Percentiles rank a stretch among this genome's conserved stretches.
Evolutionary conservation across 2,888 invertebrate species (phyloP).

Genomic region (Tinea pellionella): DNA sequence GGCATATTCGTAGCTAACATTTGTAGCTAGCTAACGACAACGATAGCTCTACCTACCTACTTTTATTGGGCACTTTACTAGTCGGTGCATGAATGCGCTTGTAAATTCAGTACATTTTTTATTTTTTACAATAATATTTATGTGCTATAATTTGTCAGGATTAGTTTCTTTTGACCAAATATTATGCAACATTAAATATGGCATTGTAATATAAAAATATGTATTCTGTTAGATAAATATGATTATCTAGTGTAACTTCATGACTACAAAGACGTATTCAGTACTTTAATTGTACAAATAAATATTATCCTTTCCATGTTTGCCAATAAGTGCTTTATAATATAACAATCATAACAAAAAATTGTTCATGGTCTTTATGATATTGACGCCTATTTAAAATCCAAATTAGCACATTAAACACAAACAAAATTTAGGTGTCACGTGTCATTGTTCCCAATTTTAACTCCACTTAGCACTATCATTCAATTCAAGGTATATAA

Average conservation of each 20-base stretch:
- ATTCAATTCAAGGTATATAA: background rate
- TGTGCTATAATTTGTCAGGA: no score
- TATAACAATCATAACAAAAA: conserved; percentile 32
- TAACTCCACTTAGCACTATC: conserved; percentile 21
- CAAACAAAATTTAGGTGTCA: conserved; percentile 21
- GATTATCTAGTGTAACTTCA: background rate
- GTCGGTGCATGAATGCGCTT: no score
- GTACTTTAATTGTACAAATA: background rate
- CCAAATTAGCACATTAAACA: conserved; percentile 31
- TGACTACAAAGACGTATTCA: background rate
- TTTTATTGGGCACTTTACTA: no score
- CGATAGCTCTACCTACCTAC: no score
- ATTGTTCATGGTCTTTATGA: conserved; percentile 52
- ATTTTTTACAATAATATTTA: no score
- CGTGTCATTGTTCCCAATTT: conserved; percentile 52
- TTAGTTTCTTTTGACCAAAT: no score
- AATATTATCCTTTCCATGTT: background rate
- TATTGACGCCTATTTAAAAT: conserved; percentile 33
- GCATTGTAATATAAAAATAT: background rate
- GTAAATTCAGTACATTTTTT: no score
- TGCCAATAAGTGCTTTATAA: background rate
- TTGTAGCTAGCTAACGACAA: no score
- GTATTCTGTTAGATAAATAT: background rate
- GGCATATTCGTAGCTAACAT: no score
- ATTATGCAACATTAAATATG: no score